Evolutionary conservation across 2,888 invertebrate genomes (phyloP).

Genomic region (Macrosoma leucophasiata): DNA sequence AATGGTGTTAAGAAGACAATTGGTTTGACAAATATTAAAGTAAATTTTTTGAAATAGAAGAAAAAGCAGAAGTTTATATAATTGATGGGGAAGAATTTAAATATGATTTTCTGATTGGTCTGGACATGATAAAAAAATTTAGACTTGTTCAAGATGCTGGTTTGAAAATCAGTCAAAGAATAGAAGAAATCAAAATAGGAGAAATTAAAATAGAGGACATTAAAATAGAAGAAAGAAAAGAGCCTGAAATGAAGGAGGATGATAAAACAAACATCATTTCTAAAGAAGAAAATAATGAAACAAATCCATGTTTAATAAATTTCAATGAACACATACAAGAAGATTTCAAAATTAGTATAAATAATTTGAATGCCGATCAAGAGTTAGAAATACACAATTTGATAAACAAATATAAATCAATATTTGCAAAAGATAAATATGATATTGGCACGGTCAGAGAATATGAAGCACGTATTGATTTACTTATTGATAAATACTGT

Average conservation of each 20-base stretch:
- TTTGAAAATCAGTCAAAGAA: slow-evolving; percentile 15
- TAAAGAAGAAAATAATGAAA: background rate
- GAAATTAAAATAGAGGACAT: slow-evolving; percentile 1
- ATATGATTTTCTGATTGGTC: slow-evolving; percentile 26
- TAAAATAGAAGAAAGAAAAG: background rate
- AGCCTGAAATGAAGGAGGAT: too few species aligned
- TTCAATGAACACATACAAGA: slow-evolving; percentile 9
- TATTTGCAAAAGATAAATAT: slow-evolving; percentile 17
- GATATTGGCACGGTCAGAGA: slow-evolving; percentile 17
- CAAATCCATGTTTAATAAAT: slow-evolving; percentile 5
- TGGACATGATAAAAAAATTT: slow-evolving; percentile 23
- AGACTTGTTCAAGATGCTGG: slow-evolving; percentile 18
- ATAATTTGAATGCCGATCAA: slow-evolving; percentile 4
- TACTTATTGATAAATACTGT: slow-evolving; percentile 17
- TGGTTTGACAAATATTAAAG: too few species aligned
- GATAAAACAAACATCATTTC: too few species aligned
- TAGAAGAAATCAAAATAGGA: too few species aligned
- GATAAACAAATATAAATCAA: background rate
- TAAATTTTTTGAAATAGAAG: too few species aligned
- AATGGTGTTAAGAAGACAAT: too few species aligned
- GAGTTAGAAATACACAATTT: background rate
- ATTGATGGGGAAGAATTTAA: slow-evolving; percentile 25
- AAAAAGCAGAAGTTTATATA: too few species aligned
- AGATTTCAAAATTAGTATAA: background rate
- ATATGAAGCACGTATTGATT: slow-evolving; percentile 19